These are phyloP conservation scores for Folsomia candida DNA, from an alignment of 2,888 invertebrate genomes.

Conservation along the genomic window DNA sequence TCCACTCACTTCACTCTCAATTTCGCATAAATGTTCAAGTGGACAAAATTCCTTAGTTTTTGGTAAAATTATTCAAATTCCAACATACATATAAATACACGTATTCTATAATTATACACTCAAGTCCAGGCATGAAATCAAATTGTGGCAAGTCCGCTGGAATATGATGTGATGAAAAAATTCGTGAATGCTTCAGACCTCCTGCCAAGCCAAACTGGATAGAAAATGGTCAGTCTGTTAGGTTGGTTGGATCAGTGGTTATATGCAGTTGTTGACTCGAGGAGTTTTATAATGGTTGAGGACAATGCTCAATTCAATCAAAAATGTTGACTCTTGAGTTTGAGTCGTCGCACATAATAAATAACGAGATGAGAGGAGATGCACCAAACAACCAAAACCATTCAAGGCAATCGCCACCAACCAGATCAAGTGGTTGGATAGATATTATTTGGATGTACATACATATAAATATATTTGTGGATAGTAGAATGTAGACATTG, in stretches of 20 bases:
- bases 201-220: background rate
- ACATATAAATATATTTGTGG: too few species aligned
- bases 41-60: background rate
- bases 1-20: background rate
- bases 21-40: background rate
- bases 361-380: background rate
- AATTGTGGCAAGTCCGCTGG: background rate
- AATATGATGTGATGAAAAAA: background rate
- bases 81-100: too few species aligned
- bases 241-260: background rate
- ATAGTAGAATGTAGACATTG: background rate
- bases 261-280: background rate
- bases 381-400: background rate
- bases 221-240: background rate
- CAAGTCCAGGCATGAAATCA: background rate
- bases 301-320: background rate
- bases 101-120: background rate
- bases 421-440: background rate
- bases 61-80: too few species aligned
- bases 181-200: background rate
- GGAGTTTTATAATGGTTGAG: too few species aligned
- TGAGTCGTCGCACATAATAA: background rate
- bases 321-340: background rate
- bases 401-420: background rate
- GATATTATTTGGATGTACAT: too few species aligned